A percentile compares a stretch with the other conserved stretches of the same genome.
These are phyloP conservation scores for Venusia cambrica DNA, from an alignment of 2,888 invertebrate species.

Conservation along the genomic window DNA sequence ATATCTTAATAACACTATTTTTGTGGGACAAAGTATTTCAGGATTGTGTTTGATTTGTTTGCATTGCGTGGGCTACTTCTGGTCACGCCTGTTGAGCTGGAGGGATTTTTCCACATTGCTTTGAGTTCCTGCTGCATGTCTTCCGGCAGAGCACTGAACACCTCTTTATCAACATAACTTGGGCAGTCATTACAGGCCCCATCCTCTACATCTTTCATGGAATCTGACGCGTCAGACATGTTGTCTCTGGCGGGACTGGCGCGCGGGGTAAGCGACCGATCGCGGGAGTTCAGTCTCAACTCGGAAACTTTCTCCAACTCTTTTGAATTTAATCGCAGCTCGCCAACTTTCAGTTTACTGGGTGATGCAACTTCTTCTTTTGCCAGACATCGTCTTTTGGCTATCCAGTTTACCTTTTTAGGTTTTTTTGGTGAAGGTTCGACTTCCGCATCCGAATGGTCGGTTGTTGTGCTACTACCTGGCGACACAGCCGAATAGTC, in stretches of 20 bases:
- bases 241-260: slow-evolving; percentile 72
- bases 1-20: slow-evolving; percentile 81
- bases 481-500: slow-evolving; percentile 73
- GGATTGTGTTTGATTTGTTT: slow-evolving; percentile 83
- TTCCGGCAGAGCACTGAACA: slow-evolving; percentile 85
- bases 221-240: slow-evolving; percentile 62
- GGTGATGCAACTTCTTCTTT: slow-evolving; percentile 83
- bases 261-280: slow-evolving; percentile 67
- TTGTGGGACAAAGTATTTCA: slow-evolving; percentile 86
- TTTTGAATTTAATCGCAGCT: slow-evolving; percentile 83
- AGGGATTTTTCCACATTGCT: slow-evolving; percentile 83
- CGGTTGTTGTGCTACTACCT: slow-evolving; percentile 76
- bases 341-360: slow-evolving; percentile 85
- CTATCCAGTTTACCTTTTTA: slow-evolving; percentile 75
- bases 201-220: slow-evolving; percentile 65
- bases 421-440: slow-evolving; percentile 90
- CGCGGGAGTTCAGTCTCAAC: slow-evolving; percentile 67
- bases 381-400: slow-evolving; percentile 69
- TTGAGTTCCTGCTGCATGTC: slow-evolving; percentile 88
- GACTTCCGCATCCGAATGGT: slow-evolving; percentile 84
- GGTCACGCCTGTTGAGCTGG: slow-evolving; percentile 55
- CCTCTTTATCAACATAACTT: slow-evolving; percentile 84
- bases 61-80: slow-evolving; percentile 68
- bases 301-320: slow-evolving; percentile 81
- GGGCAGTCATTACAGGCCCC: slow-evolving; percentile 80